Conservation (phyloP, 2,113 vertebrate species). For the Corynorhinus townsendii region DNA sequence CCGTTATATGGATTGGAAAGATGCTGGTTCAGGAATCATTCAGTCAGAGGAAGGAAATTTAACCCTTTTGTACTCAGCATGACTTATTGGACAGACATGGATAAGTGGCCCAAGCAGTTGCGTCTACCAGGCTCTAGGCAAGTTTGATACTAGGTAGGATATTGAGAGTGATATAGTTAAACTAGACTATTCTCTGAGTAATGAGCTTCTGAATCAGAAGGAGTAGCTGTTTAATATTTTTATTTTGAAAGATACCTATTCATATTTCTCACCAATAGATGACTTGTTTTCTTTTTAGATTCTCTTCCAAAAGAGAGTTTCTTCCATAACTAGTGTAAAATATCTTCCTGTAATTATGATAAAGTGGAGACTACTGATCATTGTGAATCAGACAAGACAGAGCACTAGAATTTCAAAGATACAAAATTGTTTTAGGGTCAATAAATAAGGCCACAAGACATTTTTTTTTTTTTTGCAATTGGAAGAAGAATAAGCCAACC, state of each 20-base stretch:
- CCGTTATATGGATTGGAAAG: slow-evolving; percentile 24
- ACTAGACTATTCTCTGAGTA: neutral
- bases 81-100: neutral
- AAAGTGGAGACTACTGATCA: neutral
- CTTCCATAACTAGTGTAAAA: neutral
- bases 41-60: neutral
- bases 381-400: neutral
- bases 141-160: neutral
- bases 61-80: neutral
- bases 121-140: neutral
- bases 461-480: neutral
- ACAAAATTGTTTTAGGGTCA: neutral
- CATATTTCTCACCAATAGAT: neutral
- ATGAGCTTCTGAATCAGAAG: neutral
- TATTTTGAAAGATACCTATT: neutral
- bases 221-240: neutral
- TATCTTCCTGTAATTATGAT: neutral
- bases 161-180: neutral
- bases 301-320: neutral
- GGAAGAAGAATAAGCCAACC: neutral
- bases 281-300: neutral
- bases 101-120: neutral
- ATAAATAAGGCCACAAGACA: neutral
- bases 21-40: slow-evolving; percentile 1
- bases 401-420: neutral